Conservation (phyloP, 1,140 invertebrate genomes). For the Drosophila grimshawi region DNA sequence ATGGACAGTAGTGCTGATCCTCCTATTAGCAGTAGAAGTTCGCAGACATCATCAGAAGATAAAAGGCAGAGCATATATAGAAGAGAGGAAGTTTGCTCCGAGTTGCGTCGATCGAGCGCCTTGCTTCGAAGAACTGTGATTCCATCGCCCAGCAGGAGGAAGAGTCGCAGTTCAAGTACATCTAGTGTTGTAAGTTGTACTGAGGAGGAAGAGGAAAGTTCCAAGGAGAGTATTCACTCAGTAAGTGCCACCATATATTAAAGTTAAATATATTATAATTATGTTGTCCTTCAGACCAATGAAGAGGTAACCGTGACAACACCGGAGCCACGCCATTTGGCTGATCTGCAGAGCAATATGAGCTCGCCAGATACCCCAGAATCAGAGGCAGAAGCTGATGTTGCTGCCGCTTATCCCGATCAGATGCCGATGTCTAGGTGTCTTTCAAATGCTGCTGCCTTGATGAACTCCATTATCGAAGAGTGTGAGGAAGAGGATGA, state of each 20-base stretch:
- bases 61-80: background rate
- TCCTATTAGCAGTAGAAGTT: background rate
- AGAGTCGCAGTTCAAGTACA: background rate
- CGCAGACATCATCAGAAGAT: background rate
- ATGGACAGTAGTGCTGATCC: background rate
- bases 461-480: slow-evolving; percentile 32
- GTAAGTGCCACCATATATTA: background rate
- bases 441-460: background rate
- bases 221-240: background rate
- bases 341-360: background rate
- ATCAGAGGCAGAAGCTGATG: background rate
- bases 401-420: background rate
- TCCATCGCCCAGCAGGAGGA: slow-evolving; percentile 7
- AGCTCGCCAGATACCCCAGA: slow-evolving; percentile 4
- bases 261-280: background rate
- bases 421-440: background rate
- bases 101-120: slow-evolving; percentile 25
- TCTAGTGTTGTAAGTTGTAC: background rate
- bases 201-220: background rate
- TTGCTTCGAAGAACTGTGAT: background rate
- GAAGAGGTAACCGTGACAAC: background rate
- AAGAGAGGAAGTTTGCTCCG: slow-evolving; percentile 6
- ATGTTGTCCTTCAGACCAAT: background rate
- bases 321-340: slow-evolving; percentile 26
- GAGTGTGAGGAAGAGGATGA: slow-evolving; percentile 24